These are phyloP conservation scores for Apteryx mantelli DNA, from an alignment of 2,113 vertebrate genomes.

Conservation along the genomic window DNA sequence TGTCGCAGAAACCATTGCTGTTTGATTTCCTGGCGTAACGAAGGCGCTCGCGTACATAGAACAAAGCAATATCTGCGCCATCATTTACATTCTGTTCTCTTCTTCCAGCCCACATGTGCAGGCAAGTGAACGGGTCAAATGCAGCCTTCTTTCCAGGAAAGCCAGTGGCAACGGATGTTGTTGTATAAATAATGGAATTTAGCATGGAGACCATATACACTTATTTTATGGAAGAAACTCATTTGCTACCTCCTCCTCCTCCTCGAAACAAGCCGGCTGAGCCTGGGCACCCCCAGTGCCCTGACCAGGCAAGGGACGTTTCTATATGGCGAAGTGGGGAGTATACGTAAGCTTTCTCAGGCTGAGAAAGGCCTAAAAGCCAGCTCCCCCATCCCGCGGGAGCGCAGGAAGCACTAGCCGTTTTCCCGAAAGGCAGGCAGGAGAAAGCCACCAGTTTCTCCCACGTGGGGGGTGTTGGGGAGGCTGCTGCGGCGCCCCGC, in stretches of 20 bases:
- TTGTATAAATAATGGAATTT: background rate
- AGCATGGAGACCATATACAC: accelerated
- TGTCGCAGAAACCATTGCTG: background rate
- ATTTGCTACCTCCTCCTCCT: background rate
- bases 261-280: accelerated
- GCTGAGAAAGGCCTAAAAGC: no score
- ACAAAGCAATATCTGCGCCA: background rate
- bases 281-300: accelerated
- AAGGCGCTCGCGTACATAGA: background rate
- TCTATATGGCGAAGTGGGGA: no score
- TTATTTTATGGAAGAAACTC: background rate
- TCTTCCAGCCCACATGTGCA: accelerated
- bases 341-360: no score
- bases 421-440: no score
- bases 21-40: background rate
- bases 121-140: background rate
- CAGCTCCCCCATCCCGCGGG: no score
- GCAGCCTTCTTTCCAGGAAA: background rate
- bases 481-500: no score
- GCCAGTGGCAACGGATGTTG: accelerated
- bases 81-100: background rate
- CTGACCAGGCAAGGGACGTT: accelerated
- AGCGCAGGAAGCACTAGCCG: no score
- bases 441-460: no score
- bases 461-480: no score